A percentile compares a stretch with the other conserved stretches of the same genome.
These are phyloP conservation scores for Anhinga anhinga DNA, from an alignment of 2,113 vertebrate species.

Conservation along the genomic window DNA sequence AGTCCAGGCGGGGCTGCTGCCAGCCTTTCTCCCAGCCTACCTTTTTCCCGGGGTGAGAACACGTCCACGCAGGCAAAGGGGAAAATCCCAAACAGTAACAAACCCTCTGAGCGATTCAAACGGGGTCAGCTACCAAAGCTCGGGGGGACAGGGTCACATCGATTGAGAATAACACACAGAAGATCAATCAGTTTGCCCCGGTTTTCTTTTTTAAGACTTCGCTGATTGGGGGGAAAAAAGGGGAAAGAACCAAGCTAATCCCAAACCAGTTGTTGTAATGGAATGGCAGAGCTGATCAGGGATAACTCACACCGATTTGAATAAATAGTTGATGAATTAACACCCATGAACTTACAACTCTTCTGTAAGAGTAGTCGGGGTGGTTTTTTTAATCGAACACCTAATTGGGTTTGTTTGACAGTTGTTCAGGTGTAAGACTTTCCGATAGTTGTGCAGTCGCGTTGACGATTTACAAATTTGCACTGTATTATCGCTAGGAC, in stretches of 20 bases:
- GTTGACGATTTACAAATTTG: neutral
- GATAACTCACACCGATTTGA: neutral
- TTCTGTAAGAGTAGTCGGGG: neutral
- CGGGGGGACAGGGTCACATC: accelerated
- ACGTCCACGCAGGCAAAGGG: accelerated
- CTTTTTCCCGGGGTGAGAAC: neutral
- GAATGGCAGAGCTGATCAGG: neutral
- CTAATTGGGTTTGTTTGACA: neutral
- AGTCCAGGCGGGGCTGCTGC: neutral
- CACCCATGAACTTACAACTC: neutral
- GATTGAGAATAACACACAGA: accelerated
- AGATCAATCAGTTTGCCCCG: neutral
- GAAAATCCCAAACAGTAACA: neutral
- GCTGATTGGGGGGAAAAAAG: neutral
- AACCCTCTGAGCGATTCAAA: neutral
- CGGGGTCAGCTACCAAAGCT: neutral
- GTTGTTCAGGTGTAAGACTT: neutral
- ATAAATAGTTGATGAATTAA: neutral
- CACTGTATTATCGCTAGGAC: neutral
- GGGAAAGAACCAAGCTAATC: neutral
- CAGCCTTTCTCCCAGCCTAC: neutral
- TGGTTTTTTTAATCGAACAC: neutral
- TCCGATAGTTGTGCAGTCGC: accelerated
- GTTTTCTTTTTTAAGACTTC: too few species aligned
- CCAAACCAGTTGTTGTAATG: neutral